Conservation (phyloP, 1,140 invertebrate genomes). For the Atta texana region DNA sequence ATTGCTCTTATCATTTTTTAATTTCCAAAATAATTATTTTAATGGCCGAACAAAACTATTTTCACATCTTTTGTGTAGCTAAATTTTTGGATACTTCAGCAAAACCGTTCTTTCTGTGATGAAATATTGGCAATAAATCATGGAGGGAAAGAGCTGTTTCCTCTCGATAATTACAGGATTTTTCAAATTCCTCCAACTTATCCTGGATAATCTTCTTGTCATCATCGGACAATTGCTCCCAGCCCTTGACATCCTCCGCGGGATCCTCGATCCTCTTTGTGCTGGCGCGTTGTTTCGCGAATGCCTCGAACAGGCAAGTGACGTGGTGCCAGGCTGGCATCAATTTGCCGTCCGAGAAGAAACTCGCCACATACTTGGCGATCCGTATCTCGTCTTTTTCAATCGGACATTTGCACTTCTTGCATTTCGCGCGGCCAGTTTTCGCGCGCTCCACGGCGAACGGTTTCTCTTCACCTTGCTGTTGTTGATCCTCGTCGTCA, state of each 20-base stretch:
- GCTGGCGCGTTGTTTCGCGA: conserved; percentile 91
- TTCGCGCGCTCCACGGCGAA: conserved; percentile 93
- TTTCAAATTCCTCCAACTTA: conserved; percentile 88
- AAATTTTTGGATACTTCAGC: no score
- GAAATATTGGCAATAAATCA: not conserved
- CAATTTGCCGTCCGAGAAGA: conserved; percentile 92
- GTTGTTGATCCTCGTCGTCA: conserved; percentile 77
- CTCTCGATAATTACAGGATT: conserved; percentile 76
- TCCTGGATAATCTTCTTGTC: conserved; percentile 90
- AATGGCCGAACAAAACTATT: no score
- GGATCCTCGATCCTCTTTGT: conserved; percentile 94
- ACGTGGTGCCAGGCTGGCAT: conserved; percentile 96
- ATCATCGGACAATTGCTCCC: conserved; percentile 89
- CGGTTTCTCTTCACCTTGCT: conserved; percentile 84
- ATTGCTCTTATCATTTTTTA: no score
- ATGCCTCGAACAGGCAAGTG: conserved; percentile 92
- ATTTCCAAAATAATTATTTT: no score
- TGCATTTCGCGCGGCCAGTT: conserved; percentile 93
- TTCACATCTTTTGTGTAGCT: no score
- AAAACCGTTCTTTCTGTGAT: no score
- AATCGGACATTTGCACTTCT: conserved; percentile 94
- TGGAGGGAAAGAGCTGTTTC: no score
- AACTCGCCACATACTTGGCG: conserved; percentile 92
- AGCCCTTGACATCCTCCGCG: conserved; percentile 92
- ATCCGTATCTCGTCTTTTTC: conserved; percentile 90